Evolutionary conservation across 2,797 vertebrate genomes (phyloP), one percentile per base, ranked within the genome.

Genomic region (Tapirus indicus): DNA sequence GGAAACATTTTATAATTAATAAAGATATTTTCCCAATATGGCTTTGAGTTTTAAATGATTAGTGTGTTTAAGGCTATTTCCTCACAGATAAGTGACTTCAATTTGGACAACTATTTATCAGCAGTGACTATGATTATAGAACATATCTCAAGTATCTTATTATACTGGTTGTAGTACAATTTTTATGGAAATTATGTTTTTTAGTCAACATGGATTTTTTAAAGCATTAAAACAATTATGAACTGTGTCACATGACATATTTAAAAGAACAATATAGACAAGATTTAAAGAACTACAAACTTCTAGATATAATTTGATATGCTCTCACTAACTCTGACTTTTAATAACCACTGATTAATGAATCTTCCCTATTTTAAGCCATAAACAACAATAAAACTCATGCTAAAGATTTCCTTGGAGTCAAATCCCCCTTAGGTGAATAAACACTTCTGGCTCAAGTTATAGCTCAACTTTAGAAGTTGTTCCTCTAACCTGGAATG

Each of bases 151-250:
- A 71, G 64, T 69, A 49, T 75, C 13, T 58, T 88, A 64, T 54
- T 41, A 10, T 20, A 84, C 25, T 77, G 17, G 25, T 54, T 69
- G 0, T 44, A 69, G 21, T 3, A 78, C 29, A 93, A 7, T 47
- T 72, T 64, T 82, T 77, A 80, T 35, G 12, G 23, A 85, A 92
- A 72, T 54, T 87, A 71, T 60, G 6, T 18, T 60, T 87, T 95
- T 75, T 17, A 64, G 62, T 68, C 32, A 91, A 58, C 21, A 35
- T 49, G n/a, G 38, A 72, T 77, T 49, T 58, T 95, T 92, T 69
- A 58, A 95, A 86, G 29, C 23, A 68, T 54, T 93, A 86, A 97
- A 88, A 77, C 49, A 93, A 58, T 82, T 92, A 78, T 79, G 25
- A 94, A 82, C 54, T 60, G 5, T 80, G 47, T 88, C 44, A 75